Percentiles rank a stretch among this genome's conserved stretches.
Evolutionary conservation across 2,113 vertebrate genomes (phyloP).

Genomic region (Thalassoma bifasciatum): DNA sequence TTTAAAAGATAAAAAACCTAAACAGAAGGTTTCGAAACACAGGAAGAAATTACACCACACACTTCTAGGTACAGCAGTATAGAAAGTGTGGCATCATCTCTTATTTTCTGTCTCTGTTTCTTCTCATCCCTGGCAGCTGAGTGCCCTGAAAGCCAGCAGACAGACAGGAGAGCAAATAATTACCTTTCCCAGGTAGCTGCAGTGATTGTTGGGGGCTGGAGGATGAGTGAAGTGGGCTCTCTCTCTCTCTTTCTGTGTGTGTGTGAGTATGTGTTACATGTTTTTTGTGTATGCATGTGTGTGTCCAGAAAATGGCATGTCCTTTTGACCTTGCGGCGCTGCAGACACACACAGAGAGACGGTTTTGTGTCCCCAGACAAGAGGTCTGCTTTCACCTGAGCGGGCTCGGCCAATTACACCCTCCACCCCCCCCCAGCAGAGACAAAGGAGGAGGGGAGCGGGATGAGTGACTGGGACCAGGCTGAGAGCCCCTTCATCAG

Average conservation of each 20-base stretch:
- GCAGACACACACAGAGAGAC: constrained; percentile 75
- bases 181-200: constrained; percentile 79
- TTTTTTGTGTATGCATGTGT: constrained; percentile 43
- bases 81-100: neutral
- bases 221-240: constrained; percentile 73
- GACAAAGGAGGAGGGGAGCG: constrained; percentile 66
- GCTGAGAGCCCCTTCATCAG: constrained; percentile 37
- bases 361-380: constrained; percentile 80
- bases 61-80: no score
- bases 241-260: no score
- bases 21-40: no score
- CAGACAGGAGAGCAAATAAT: constrained; percentile 78
- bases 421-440: constrained; percentile 31
- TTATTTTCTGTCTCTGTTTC: constrained; percentile 37
- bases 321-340: constrained; percentile 76
- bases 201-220: constrained; percentile 58
- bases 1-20: no score
- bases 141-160: constrained; percentile 62
- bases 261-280: constrained; percentile 41
- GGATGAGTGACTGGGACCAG: constrained; percentile 69
- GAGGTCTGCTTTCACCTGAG: constrained; percentile 81
- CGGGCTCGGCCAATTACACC: constrained; percentile 67
- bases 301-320: constrained; percentile 57
- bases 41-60: no score
- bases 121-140: constrained; percentile 45